Base-by-base conservation (phyloP, 2,113 vertebrate genomes). In the Anolis sagrei region DNA sequence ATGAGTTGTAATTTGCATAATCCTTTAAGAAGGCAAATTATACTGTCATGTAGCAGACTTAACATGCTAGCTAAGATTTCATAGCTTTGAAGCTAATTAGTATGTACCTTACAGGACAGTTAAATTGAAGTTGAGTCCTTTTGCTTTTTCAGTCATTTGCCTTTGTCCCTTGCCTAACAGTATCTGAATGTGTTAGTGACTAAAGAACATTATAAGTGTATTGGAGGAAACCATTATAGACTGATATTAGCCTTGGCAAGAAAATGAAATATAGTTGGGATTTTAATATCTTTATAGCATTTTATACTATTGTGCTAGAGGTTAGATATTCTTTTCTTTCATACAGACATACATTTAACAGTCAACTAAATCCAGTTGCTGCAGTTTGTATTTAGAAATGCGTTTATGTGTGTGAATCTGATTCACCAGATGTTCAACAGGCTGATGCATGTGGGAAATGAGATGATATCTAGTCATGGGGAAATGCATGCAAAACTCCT, bases 1-100 rank as follows among this genome's bases (percentile, higher is more conserved):
- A 98, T 98, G 97, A 98, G 97, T 95, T 94, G 96, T 97, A 96
- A 98, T 98, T 98, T 98, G 97, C 97, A 98, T 98, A 98, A 98
- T 98, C 97, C 97, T 98, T 98, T 98, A 98, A 98, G 97, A 97
- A 98, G 97, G 97, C 97, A 98, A 98, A 98, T 98, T 98, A 98
- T 97, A 97, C 97, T 98, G 97, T 98, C 97, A 98, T 98, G 97
- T 98, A 97, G 97, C 97, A 98, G 97, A 98, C 96, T 98, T 98
- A 98, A 98, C 97, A 98, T 97, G 97, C 97, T 98, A 97, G 97
- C 97, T 96, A 97, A 96, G 97, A 97, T 97, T 97, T 97, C 95
- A 94, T 97, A 97, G 97, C 96, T 97, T 96, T 97, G 96, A 95
- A 95, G 95, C 96, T 98, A 98, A 98, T 98, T 98, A 97, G 97